These are phyloP conservation scores for Abrostola tripartita DNA, from an alignment of 2,888 invertebrate species.

Conservation along the genomic window DNA sequence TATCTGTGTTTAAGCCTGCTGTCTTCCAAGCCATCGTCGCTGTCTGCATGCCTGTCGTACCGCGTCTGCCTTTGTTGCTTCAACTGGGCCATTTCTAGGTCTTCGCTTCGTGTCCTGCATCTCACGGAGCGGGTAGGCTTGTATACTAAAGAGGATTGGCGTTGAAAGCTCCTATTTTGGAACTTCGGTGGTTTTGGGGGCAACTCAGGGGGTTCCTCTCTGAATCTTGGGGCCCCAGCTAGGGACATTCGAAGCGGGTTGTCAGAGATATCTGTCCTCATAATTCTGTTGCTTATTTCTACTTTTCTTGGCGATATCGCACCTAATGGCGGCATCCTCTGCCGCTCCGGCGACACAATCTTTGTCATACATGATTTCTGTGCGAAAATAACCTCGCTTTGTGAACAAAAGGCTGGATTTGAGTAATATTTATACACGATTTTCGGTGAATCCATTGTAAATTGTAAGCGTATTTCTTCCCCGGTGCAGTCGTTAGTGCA, in stretches of 20 bases:
- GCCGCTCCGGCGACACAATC: slow-evolving; percentile 70
- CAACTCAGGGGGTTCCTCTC: slow-evolving; percentile 81
- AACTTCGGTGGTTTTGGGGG: slow-evolving; percentile 83
- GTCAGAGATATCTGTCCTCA: slow-evolving; percentile 84
- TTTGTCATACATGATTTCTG: slow-evolving; percentile 79
- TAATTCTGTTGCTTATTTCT: slow-evolving; percentile 76
- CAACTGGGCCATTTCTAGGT: slow-evolving; percentile 84
- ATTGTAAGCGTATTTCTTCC: slow-evolving; percentile 69
- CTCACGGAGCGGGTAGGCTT: slow-evolving; percentile 81
- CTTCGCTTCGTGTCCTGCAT: slow-evolving; percentile 79
- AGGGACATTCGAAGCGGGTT: slow-evolving; percentile 81
- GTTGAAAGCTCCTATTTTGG: slow-evolving; percentile 74
- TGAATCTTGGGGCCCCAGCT: slow-evolving; percentile 63
- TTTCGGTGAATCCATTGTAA: slow-evolving; percentile 84
- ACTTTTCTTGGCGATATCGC: slow-evolving; percentile 83
- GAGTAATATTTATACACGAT: slow-evolving; percentile 91
- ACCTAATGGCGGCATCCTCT: slow-evolving; percentile 80
- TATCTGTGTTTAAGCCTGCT: slow-evolving; percentile 82
- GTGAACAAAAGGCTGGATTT: slow-evolving; percentile 94
- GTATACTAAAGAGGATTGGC: slow-evolving; percentile 83
- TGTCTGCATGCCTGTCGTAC: slow-evolving; percentile 75
- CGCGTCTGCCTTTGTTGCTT: slow-evolving; percentile 67
- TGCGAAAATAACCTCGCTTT: slow-evolving; percentile 90
- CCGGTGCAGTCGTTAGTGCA: slow-evolving; percentile 65
- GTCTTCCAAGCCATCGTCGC: slow-evolving; percentile 76